Evolutionary conservation across 2,797 vertebrate genomes (phyloP).

Genomic region (Babyrousa celebensis): DNA sequence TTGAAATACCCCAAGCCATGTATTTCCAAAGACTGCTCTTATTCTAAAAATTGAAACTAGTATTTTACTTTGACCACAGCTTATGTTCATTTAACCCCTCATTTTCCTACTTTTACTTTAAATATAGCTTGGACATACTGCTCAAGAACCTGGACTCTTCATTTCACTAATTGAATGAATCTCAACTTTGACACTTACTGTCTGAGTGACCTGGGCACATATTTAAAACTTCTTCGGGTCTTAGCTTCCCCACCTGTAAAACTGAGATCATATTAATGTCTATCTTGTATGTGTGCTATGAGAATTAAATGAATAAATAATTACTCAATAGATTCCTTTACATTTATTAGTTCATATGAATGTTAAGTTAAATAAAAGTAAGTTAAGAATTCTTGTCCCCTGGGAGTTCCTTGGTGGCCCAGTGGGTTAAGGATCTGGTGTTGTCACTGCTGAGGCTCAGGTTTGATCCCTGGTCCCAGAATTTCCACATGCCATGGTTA

Average conservation of each 20-base stretch:
- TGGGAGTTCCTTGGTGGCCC: not conserved
- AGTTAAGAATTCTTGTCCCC: not conserved
- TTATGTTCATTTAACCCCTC: not conserved
- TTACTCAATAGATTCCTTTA: not conserved
- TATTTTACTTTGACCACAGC: not conserved
- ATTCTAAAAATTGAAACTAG: not conserved
- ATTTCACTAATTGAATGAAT: not conserved
- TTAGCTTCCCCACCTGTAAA: not conserved
- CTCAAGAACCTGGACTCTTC: not conserved
- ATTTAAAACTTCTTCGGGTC: not conserved
- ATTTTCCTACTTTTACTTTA: not conserved
- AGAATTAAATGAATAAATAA: not conserved
- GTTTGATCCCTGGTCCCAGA: too few species aligned
- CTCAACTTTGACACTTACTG: not conserved
- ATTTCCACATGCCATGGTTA: too few species aligned
- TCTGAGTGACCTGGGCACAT: not conserved
- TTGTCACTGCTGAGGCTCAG: too few species aligned
- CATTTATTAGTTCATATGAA: not conserved
- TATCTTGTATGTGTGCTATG: not conserved
- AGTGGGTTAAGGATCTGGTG: too few species aligned
- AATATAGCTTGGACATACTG: not conserved
- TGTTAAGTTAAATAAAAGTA: conserved; percentile 5
- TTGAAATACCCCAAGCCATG: not conserved
- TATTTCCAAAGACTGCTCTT: not conserved
- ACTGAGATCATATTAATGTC: not conserved